These are phyloP conservation scores for Gnathonemus longibarbis DNA, from an alignment of 2,113 vertebrate genomes.

Conservation along the genomic window DNA sequence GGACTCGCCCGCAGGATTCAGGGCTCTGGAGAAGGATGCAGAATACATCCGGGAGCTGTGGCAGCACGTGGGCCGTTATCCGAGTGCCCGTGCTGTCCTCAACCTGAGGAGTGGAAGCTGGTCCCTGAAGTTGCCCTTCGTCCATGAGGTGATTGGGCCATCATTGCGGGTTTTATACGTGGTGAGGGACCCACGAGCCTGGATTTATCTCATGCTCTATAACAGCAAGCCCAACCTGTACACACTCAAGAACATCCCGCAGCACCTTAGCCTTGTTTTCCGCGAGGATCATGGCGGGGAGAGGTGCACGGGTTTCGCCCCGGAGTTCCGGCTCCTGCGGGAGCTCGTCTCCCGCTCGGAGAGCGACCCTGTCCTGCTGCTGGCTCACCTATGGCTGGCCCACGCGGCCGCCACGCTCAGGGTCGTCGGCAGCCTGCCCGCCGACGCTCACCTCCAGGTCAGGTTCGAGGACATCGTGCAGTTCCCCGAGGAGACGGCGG, in stretches of 20 bases:
- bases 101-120: constrained; percentile 75
- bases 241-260: constrained; percentile 64
- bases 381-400: constrained; percentile 75
- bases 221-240: constrained; percentile 74
- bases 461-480: constrained; percentile 77
- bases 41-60: constrained; percentile 68
- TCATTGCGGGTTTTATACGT: constrained; percentile 66
- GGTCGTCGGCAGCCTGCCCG: constrained; percentile 56
- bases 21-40: constrained; percentile 59
- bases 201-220: constrained; percentile 74
- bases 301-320: constrained; percentile 61
- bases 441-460: constrained; percentile 59
- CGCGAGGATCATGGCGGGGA: constrained; percentile 44
- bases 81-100: constrained; percentile 69
- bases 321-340: constrained; percentile 65
- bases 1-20: constrained; percentile 58
- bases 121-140: constrained; percentile 74
- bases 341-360: constrained; percentile 55
- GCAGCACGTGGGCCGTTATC: constrained; percentile 60
- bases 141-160: constrained; percentile 68
- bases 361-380: constrained; percentile 54
- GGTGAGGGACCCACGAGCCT: constrained; percentile 73
- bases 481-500: constrained; percentile 66
- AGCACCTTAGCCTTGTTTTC: constrained; percentile 61
- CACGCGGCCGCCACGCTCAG: constrained; percentile 71